Percentiles rank a stretch among this genome's conserved stretches.
phyloP scores from a whole-genome alignment of 2,113 vertebrate genomes.

The Mus spicilegus region DNA sequence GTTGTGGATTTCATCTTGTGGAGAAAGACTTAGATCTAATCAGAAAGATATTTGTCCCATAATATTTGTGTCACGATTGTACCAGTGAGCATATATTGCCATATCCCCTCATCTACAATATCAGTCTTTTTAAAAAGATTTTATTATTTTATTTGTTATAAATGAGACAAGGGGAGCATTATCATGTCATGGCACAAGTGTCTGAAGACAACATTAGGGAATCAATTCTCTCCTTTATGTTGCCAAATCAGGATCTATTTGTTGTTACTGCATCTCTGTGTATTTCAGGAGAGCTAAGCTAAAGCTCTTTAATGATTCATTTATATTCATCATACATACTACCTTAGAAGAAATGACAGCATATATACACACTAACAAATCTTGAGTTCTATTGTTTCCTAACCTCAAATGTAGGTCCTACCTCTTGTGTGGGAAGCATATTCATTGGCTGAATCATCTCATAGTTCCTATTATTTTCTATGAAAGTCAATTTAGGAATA shows the following conservation, averaged over 20 bases:
- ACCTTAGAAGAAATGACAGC: background rate
- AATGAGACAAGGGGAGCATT: background rate
- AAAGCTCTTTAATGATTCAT: background rate
- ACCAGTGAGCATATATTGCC: background rate
- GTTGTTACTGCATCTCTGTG: background rate
- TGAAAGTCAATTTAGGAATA: background rate
- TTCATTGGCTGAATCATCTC: background rate
- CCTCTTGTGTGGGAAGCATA: background rate
- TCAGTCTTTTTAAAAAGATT: background rate
- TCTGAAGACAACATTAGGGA: background rate
- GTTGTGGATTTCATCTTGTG: background rate
- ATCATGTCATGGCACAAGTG: background rate
- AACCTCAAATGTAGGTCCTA: background rate
- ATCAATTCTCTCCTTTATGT: background rate
- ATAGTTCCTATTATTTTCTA: background rate
- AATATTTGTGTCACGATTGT: background rate
- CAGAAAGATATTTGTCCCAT: background rate
- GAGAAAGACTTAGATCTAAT: background rate
- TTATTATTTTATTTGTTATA: background rate
- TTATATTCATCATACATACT: background rate
- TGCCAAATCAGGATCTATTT: background rate
- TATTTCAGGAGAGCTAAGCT: background rate
- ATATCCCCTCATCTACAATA: background rate
- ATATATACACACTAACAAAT: background rate
- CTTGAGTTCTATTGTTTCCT: background rate